phyloP scores from a whole-genome alignment of 2,113 vertebrate species.

The Barnardius zonarius region DNA sequence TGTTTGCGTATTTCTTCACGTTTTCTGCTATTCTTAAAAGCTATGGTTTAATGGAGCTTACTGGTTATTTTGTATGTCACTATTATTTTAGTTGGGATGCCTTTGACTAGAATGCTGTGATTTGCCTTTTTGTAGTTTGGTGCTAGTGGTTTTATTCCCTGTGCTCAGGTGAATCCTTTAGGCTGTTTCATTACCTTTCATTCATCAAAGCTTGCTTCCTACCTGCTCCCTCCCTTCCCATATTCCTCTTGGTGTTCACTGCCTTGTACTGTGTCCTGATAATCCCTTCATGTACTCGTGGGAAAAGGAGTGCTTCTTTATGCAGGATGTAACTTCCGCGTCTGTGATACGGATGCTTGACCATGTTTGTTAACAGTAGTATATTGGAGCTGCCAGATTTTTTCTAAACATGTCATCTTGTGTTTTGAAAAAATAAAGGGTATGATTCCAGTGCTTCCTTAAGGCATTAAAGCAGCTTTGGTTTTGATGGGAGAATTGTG shows the following conservation, averaged over 20 bases:
- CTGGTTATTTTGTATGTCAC: not conserved
- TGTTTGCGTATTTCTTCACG: not conserved
- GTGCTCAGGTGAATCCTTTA: not conserved
- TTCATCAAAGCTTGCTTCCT: not conserved
- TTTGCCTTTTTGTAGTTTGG: not conserved
- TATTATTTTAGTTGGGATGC: not conserved
- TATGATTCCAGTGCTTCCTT: not conserved
- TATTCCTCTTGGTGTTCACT: not conserved
- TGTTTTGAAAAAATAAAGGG: not conserved
- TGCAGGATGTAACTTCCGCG: accelerated
- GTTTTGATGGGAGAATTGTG: not conserved
- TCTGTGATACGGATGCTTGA: not conserved
- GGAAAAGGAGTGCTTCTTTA: not conserved
- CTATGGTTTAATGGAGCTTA: not conserved
- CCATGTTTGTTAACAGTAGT: not conserved
- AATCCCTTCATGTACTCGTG: not conserved
- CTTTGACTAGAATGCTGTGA: not conserved
- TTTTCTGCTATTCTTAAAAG: not conserved
- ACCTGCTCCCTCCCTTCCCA: not conserved
- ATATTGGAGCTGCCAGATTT: not conserved
- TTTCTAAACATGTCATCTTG: not conserved
- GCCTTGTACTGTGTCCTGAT: not conserved
- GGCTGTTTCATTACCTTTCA: not conserved
- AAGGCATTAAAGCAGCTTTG: not conserved
- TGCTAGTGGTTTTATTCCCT: not conserved